Evolutionary conservation across 2,113 vertebrate species (phyloP), one percentile per base, ranked within the genome.

Genomic region (Tragelaphus scriptus): DNA sequence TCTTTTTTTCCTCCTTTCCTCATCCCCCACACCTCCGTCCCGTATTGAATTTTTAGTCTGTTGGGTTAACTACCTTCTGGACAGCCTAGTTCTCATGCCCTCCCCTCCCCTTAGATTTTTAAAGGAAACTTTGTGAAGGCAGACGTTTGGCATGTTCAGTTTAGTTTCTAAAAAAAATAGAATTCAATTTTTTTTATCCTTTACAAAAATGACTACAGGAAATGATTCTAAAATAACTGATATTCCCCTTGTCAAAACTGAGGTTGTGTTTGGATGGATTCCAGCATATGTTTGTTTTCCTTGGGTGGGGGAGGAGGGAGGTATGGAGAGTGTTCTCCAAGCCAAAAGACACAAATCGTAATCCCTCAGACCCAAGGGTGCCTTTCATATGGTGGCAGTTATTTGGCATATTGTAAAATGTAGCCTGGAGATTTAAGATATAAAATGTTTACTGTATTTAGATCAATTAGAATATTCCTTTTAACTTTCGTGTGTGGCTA

Each of bases 141-240:
- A 97, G 96, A 92, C 82, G 92, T 98, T 97, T 98, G 96, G 61
- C 90, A 12, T 96, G 58, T 95, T 59, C 56, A 90, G 14, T 86
- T 92, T 97, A 84, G 91, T 96, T 96, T 91, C 88, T 96, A 94
- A 97, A 97, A 94, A 98, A 97, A 77, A 40, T 44, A 97, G 92
- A 93, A 80, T n/a, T 97, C 91, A 89, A 55, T 44, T 75, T 94
- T 97, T 90, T 94, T 95, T 85, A 61, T 26, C n/a, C 47, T 92
- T 88, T 30, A 77, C 93, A 96, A 95, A 92, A 93, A 88, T 53
- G 51, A 80, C 44, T 87, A 13, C 92, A 96, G 94, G 97, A 98
- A 98, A 98, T 98, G 82, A 84, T 96, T 98, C 93, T 91, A 96
- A 97, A 97, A 97, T 96, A 98, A 96, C 96, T 95, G 89, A 96